phyloP scores from a whole-genome alignment of 2,113 vertebrate genomes.

The Oceanites oceanicus region DNA sequence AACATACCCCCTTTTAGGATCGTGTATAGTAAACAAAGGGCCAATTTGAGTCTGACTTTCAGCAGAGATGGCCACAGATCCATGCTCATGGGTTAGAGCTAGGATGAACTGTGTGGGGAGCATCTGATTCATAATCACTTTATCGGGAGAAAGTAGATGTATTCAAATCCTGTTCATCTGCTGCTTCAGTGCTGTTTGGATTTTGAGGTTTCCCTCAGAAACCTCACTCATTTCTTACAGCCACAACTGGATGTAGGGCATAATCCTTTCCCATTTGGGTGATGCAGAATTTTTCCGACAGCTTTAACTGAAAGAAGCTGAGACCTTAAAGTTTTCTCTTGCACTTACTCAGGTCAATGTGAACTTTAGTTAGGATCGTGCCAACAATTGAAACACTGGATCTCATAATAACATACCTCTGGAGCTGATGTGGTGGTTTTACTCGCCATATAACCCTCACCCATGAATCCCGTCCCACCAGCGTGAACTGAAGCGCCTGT shows the following conservation, averaged over 20 bases:
- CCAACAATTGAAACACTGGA: not conserved
- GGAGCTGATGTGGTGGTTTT: not conserved
- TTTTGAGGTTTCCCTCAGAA: not conserved
- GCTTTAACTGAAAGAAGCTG: not conserved
- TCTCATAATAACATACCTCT: not conserved
- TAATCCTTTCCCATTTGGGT: not conserved
- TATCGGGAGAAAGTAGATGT: not conserved
- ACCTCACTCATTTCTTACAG: not conserved
- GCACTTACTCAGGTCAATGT: not conserved
- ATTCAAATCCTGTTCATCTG: not conserved
- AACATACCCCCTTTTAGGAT: not conserved
- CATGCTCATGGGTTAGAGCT: not conserved
- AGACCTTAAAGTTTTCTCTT: not conserved
- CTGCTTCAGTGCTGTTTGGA: not conserved
- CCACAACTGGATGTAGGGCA: not conserved
- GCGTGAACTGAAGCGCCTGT: fast-evolving
- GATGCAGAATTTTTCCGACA: not conserved
- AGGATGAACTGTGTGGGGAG: not conserved
- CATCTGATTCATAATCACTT: not conserved
- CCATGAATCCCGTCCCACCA: not conserved
- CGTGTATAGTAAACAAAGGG: not conserved
- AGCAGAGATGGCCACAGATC: not conserved
- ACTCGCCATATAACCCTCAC: not conserved
- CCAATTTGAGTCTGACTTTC: not conserved
- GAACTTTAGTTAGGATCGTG: not conserved